phyloP scores from a whole-genome alignment of 2,888 invertebrate species.

The Phortica okadai region DNA sequence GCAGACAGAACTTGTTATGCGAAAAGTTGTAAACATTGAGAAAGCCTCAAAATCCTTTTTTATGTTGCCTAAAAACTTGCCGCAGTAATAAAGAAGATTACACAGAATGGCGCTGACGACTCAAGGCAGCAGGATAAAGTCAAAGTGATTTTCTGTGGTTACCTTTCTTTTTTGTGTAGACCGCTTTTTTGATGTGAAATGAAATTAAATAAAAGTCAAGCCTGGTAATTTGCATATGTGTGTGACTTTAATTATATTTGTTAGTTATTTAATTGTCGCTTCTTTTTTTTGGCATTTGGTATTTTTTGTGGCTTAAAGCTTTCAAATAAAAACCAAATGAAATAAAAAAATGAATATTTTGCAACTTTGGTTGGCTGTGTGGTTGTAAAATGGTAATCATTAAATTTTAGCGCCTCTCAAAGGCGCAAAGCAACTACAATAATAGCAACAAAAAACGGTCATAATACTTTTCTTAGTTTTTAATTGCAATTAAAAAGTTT shows the following conservation, averaged over 20 bases:
- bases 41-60: constrained; percentile 57
- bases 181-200: background rate
- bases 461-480: constrained; percentile 58
- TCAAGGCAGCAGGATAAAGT: constrained; percentile 41
- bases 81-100: constrained; percentile 70
- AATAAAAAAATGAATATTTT: background rate
- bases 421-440: constrained; percentile 1
- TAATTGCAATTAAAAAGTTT: constrained; percentile 69
- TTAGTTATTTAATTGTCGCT: constrained; percentile 12
- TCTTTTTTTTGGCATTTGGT: background rate
- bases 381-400: background rate
- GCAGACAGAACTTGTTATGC: constrained; percentile 54
- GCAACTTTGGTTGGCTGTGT: background rate
- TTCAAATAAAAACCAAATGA: background rate
- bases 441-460: constrained; percentile 18
- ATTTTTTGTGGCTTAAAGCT: constrained; percentile 13
- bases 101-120: constrained; percentile 39
- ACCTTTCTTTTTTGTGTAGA: constrained; percentile 9
- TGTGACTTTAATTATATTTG: background rate
- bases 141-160: constrained; percentile 51
- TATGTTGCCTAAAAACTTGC: constrained; percentile 64
- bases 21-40: constrained; percentile 59
- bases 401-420: constrained; percentile 18
- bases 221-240: background rate
- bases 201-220: background rate